Base-by-base conservation (phyloP, 2,113 vertebrate genomes). In the Monarcha castaneiventris region DNA sequence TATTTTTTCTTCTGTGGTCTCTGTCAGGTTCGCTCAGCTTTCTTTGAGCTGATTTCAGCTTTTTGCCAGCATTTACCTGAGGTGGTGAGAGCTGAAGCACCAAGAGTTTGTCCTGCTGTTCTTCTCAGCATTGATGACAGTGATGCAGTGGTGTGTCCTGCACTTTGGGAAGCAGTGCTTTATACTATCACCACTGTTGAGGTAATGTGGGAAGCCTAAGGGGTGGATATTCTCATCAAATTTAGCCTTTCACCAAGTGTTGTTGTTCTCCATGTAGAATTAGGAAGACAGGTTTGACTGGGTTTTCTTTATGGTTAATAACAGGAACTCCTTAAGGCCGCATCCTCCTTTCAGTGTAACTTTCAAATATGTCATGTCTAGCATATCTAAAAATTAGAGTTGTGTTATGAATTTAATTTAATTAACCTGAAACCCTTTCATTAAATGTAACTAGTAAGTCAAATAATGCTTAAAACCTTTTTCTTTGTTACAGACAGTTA, bases 161-260 rank as follows among this genome's bases (percentile, higher is more conserved):
- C 99, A 33, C 98, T 99, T 80, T 99, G 99, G 99, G 99, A 99
- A 95, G 98, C 99, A 22, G 98, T 99, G 4, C 99, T 99, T 51
- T 98, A 99, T 32, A 97, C 98, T 20, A 37, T 99, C 46, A 97
- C 98, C 43, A 98, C 98, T 22, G 41, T 99, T 90, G 98, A 99
- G 95, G 99, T 99, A 96, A 95, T 33, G 55, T 62, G 44, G 63
- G 68, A 95, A 59, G 59, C 1, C 1, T 15, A 4, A 76, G 75
- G 74, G 52, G 9, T 13, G 49, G 37, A 12, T 69, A 26, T 19
- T 64, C 89, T 27, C 13, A 44, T 73, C 1, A 1, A 29, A 69
- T 48, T 79, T 30, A 67, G 27, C 33, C 83, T 85, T 69, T 80
- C 17, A 51, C 10, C 21, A 25, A 39, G 6, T 84, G 22, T 3